These are phyloP conservation scores for Manis javanica DNA, from an alignment of 2,797 vertebrate species.

Conservation along the genomic window DNA sequence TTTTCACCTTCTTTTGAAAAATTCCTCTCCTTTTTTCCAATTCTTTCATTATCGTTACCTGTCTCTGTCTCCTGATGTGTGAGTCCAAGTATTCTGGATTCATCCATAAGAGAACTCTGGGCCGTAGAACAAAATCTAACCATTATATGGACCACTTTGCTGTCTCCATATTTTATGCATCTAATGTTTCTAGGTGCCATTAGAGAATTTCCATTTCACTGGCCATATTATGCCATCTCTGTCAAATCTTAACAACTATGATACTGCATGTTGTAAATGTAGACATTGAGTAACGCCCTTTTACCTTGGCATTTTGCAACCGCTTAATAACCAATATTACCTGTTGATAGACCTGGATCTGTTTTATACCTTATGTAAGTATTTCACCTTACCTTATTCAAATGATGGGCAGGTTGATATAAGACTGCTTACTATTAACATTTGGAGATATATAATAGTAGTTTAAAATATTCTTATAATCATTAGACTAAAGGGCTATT, in stretches of 20 bases:
- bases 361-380: neutral
- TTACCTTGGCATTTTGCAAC: neutral
- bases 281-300: neutral
- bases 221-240: neutral
- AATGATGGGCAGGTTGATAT: neutral
- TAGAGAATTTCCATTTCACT: neutral
- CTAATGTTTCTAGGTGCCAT: neutral
- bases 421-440: neutral
- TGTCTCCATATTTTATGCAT: neutral
- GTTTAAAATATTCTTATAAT: neutral
- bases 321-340: neutral
- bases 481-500: conserved; percentile 22
- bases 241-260: neutral
- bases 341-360: neutral
- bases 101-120: neutral
- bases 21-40: neutral
- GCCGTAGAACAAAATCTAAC: neutral
- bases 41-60: neutral
- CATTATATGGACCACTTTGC: neutral
- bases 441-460: neutral
- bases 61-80: neutral
- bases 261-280: neutral
- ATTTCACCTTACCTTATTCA: neutral
- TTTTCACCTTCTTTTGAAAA: neutral
- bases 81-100: neutral